Conservation (phyloP, 1,140 invertebrate species). For the Drosophila albomicans region DNA sequence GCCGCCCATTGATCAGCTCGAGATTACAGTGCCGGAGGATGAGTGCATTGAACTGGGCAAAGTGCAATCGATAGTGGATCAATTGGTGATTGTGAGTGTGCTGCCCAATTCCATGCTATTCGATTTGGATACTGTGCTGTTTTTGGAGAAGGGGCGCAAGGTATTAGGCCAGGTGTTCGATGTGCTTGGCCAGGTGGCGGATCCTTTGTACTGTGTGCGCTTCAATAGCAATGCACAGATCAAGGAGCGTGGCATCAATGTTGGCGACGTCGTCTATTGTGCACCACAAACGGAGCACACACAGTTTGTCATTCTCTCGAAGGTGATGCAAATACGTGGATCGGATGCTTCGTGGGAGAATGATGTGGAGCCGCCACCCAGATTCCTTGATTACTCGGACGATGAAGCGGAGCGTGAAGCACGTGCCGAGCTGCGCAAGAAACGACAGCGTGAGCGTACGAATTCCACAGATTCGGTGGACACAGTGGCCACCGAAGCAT, state of each 20-base stretch:
- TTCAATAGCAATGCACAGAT: conserved; percentile 93
- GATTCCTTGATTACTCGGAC: conserved; percentile 93
- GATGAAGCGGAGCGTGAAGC: conserved; percentile 92
- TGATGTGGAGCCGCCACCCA: conserved; percentile 91
- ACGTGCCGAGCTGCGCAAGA: conserved; percentile 84
- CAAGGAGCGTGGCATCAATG: conserved; percentile 87
- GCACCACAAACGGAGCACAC: conserved; percentile 91
- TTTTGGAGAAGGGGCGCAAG: conserved; percentile 90
- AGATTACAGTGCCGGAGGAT: conserved; percentile 91
- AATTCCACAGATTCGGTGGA: conserved; percentile 66
- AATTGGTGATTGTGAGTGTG: conserved; percentile 90
- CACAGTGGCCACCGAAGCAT: conserved; percentile 36
- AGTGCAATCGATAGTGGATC: conserved; percentile 90
- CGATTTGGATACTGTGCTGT: conserved; percentile 94
- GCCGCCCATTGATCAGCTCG: conserved; percentile 93
- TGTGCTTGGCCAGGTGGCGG: conserved; percentile 92
- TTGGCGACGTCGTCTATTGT: conserved; percentile 91
- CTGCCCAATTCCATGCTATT: conserved; percentile 90
- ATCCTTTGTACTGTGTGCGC: conserved; percentile 92
- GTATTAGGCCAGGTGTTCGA: conserved; percentile 94
- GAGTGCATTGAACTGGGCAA: conserved; percentile 91
- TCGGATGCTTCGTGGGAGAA: conserved; percentile 94
- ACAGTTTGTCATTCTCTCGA: conserved; percentile 90
- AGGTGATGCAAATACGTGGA: conserved; percentile 91
- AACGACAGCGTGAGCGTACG: conserved; percentile 58